Conservation (phyloP, 2,888 invertebrate genomes). For the Parelbella ahira region DNA sequence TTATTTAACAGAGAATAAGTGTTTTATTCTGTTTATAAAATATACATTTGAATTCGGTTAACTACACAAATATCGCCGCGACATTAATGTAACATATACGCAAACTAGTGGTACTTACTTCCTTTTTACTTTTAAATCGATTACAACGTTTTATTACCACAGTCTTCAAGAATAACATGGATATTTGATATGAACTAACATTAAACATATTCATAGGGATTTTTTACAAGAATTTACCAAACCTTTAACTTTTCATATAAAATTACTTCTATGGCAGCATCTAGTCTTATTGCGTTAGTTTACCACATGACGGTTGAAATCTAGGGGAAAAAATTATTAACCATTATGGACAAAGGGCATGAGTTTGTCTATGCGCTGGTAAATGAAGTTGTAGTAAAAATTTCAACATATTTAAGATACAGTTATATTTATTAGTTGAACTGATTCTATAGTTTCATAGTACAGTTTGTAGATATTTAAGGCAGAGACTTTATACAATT, state of each 20-base stretch:
- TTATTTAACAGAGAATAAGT: no score
- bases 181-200: constrained; percentile 14
- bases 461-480: constrained; percentile 6
- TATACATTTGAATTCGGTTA: no score
- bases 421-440: background rate
- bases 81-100: no score
- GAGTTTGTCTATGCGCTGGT: background rate
- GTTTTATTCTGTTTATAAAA: no score
- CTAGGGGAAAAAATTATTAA: background rate
- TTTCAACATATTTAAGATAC: background rate
- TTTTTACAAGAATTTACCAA: constrained; percentile 8
- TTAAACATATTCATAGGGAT: constrained; percentile 5
- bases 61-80: no score
- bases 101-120: no score
- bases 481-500: no score
- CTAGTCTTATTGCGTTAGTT: constrained; percentile 11
- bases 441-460: background rate
- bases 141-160: constrained; percentile 7
- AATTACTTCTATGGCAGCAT: constrained; percentile 17
- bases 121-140: no score
- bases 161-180: constrained; percentile 17
- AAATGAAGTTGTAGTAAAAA: background rate
- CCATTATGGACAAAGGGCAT: background rate
- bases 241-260: constrained; percentile 10
- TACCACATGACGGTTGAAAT: constrained; percentile 1